Percentiles rank a stretch among this genome's conserved stretches.
These are phyloP conservation scores for Drosophila testacea DNA, from an alignment of 2,888 invertebrate species.

Conservation along the genomic window DNA sequence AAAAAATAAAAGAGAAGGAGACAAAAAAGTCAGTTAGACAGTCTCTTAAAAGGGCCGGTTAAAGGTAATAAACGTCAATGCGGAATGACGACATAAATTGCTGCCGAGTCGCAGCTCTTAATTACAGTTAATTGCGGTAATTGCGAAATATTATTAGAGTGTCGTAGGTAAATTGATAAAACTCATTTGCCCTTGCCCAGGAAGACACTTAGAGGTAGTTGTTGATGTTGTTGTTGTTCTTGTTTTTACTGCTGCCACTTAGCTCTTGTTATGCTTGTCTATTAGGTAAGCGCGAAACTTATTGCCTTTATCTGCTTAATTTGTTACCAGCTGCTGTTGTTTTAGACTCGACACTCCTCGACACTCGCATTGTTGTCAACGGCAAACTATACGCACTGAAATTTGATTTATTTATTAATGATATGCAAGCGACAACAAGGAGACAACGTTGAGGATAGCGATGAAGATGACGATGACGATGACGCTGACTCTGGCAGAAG, in stretches of 20 bases:
- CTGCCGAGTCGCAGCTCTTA: constrained; percentile 58
- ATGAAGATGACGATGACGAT: constrained; percentile 23
- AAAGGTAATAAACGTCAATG: constrained; percentile 57
- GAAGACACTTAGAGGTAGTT: constrained; percentile 13
- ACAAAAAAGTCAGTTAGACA: constrained; percentile 3
- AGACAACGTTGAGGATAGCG: constrained; percentile 22
- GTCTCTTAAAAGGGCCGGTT: constrained; percentile 24
- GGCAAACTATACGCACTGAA: constrained; percentile 69
- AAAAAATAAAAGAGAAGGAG: background rate
- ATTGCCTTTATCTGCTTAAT: constrained; percentile 75
- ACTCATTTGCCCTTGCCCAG: constrained; percentile 48
- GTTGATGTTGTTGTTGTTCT: constrained; percentile 6
- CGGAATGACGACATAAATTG: constrained; percentile 64
- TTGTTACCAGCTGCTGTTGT: constrained; percentile 62
- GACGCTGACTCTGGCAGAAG: constrained; percentile 15
- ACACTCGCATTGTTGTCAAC: constrained; percentile 18
- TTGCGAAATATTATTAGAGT: constrained; percentile 79
- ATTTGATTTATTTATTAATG: constrained; percentile 83
- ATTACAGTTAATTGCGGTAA: constrained; percentile 82
- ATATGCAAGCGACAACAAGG: constrained; percentile 72
- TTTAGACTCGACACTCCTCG: constrained; percentile 6
- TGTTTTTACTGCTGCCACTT: constrained; percentile 39
- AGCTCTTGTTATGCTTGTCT: constrained; percentile 65
- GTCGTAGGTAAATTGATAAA: constrained; percentile 71
- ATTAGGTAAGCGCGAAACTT: constrained; percentile 65